Evolutionary conservation across 53 echinoderm and acorn worm genomes (phyloP).

Genomic region (Hippasteria phrygiana): DNA sequence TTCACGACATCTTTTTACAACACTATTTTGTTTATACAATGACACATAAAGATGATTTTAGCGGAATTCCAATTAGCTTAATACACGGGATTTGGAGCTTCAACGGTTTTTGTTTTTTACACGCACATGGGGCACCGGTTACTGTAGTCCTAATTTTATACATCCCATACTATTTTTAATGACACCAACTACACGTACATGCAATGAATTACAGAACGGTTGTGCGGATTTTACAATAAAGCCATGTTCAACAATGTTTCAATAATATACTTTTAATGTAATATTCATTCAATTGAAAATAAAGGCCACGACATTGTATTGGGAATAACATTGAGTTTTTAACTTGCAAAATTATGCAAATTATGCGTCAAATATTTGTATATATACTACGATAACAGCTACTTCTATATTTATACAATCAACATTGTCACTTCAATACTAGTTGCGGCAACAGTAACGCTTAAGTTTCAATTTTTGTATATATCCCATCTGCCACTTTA

Average conservation of each 20-base stretch:
- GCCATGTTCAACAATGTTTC: neutral
- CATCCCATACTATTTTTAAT: neutral
- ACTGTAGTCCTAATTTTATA: constrained; percentile 38
- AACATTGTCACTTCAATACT: constrained; percentile 17
- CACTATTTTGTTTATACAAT: constrained; percentile 37
- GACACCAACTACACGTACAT: constrained; percentile 46
- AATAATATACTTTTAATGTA: constrained; percentile 8
- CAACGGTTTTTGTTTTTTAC: neutral
- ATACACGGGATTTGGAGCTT: constrained; percentile 3
- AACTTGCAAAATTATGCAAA: constrained; percentile 57
- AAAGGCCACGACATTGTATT: constrained; percentile 62
- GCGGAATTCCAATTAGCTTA: neutral
- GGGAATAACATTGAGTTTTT: constrained; percentile 25
- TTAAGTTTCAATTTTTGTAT: constrained; percentile 12
- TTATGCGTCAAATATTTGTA: constrained; percentile 32
- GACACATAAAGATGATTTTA: constrained; percentile 21
- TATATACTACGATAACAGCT: constrained; percentile 50
- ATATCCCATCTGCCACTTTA: constrained; percentile 26
- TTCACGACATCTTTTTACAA: constrained; percentile 3
- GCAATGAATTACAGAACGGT: constrained; percentile 29
- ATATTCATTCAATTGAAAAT: constrained; percentile 39
- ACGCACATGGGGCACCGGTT: neutral
- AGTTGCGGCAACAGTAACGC: constrained; percentile 36
- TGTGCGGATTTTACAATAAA: neutral
- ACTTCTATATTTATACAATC: constrained; percentile 47